Base-by-base conservation (phyloP, 2,888 invertebrate species). In the Pedicia rivosa region DNA sequence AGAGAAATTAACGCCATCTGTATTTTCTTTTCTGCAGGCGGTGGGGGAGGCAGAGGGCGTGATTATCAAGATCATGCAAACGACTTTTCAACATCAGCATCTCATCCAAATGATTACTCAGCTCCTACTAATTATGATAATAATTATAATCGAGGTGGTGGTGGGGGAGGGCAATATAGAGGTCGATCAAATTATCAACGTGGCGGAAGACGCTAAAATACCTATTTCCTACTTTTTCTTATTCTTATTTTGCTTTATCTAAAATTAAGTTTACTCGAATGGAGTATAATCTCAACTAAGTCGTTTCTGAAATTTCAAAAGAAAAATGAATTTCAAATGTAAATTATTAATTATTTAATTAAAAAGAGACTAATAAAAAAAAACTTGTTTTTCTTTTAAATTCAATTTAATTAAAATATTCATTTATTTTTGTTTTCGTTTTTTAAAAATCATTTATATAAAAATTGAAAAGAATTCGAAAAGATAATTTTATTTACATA, bases 401-500 rank as follows among this genome's bases (percentile, higher is more conserved):
- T 30, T 28, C 30, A 17, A 30, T 15, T 27, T 8, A 17, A 2
- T 30, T 30, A 17, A 30, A 15, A n/a, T n/a, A n/a, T 29, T 30
- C 16, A 29, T 31, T 32, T 32, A 20, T 32, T 13, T 13, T 32
- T 20, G 32, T 20, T 32, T 32, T 22, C 20, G 9, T 20, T 32
- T 32, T 12, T 22, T 20, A 20, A 13, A 20, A 17, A 30, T 17
- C 19, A 20, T 32, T 20, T 20, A 32, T 32, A 32, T 10, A 20
- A 20, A 22, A 31, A 8, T 17, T n/a, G 12, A 32, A 20, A 29
- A 12, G 16, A 17, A 20, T 19, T 32, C 5, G 9, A 20, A 20
- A 20, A 32, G 7, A 10, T 28, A 19, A 27, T n/a, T 29, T 35
- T 30, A 26, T 22, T 64, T 72, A 95, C 82, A 95, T 82, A 54